A percentile compares a stretch with the other conserved stretches of the same genome.
Evolutionary conservation across 1,140 invertebrate genomes (phyloP).

Genomic region (Tigriopus japonicus): DNA sequence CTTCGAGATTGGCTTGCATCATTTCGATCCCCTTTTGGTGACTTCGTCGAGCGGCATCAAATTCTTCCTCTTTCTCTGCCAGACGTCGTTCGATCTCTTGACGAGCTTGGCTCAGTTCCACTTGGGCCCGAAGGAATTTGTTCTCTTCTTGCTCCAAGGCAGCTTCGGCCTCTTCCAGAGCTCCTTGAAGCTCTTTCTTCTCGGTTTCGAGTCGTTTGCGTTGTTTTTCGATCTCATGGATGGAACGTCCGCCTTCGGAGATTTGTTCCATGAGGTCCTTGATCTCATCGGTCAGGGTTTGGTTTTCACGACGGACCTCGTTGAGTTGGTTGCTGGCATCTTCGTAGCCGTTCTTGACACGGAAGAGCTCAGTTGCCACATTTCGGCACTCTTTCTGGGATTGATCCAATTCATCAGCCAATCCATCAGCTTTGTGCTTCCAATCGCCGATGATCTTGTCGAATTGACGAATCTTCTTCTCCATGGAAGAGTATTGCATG

Average conservation of each 20-base stretch:
- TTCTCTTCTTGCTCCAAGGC: slow-evolving; percentile 32
- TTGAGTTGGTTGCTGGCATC: slow-evolving; percentile 29
- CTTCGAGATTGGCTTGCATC: slow-evolving; percentile 40
- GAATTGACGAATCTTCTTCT: slow-evolving; percentile 23
- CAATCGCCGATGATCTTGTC: slow-evolving; percentile 38
- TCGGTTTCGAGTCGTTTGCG: slow-evolving; percentile 63
- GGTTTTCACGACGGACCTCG: slow-evolving; percentile 33
- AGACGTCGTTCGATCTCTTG: slow-evolving; percentile 39
- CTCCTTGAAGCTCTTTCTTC: slow-evolving; percentile 96
- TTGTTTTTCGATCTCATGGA: slow-evolving; percentile 33
- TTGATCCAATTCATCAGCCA: slow-evolving; percentile 33
- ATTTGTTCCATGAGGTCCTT: slow-evolving; percentile 35
- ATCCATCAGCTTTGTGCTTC: slow-evolving; percentile 36
- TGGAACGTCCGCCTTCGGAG: slow-evolving; percentile 29
- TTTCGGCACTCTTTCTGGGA: slow-evolving; percentile 20
- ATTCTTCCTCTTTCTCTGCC: slow-evolving; percentile 43
- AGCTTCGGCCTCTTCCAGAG: slow-evolving; percentile 36
- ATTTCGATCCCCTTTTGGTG: slow-evolving; percentile 35
- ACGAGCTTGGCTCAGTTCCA: slow-evolving; percentile 31
- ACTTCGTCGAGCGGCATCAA: slow-evolving; percentile 39
- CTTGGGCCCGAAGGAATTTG: slow-evolving; percentile 30
- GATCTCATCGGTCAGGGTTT: slow-evolving; percentile 32
- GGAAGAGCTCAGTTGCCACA: slow-evolving; percentile 33
- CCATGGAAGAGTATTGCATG: slow-evolving; percentile 16
- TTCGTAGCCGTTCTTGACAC: slow-evolving; percentile 30